Evolutionary conservation across 2,797 vertebrate genomes (phyloP).

Genomic region (Scarus forsteni): DNA sequence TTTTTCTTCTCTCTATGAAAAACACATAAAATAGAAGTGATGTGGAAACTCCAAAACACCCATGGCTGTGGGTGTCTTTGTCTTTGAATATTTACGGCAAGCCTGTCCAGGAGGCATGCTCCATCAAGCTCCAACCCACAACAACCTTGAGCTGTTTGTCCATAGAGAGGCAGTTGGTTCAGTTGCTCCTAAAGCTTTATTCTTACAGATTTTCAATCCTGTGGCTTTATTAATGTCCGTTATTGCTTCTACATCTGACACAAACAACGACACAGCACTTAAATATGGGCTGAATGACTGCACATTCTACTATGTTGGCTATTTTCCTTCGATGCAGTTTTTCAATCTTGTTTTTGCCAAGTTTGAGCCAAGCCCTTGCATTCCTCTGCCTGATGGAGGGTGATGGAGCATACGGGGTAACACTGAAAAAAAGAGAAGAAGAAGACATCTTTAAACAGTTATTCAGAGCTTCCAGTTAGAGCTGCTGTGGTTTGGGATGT

Average conservation of each 20-base stretch:
- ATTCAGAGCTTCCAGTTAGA: slow-evolving; percentile 58
- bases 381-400: slow-evolving; percentile 61
- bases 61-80: neutral
- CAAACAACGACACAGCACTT: neutral
- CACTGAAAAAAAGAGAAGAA: slow-evolving; percentile 16
- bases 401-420: slow-evolving; percentile 48
- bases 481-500: slow-evolving; percentile 54
- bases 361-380: slow-evolving; percentile 54
- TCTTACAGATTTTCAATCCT: neutral
- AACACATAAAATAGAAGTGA: neutral
- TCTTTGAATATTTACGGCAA: neutral
- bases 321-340: slow-evolving; percentile 25
- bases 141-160: neutral
- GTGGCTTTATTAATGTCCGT: neutral
- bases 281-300: slow-evolving; percentile 8
- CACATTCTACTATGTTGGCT: slow-evolving; percentile 5
- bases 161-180: neutral
- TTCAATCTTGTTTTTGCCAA: slow-evolving; percentile 58
- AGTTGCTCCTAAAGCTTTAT: neutral
- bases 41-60: neutral
- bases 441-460: slow-evolving; percentile 70
- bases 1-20: neutral
- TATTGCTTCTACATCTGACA: neutral
- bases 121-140: neutral
- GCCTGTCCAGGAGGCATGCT: neutral